These are phyloP conservation scores for Ennomos fuscantarius DNA, from an alignment of 2,888 invertebrate genomes.

Conservation along the genomic window DNA sequence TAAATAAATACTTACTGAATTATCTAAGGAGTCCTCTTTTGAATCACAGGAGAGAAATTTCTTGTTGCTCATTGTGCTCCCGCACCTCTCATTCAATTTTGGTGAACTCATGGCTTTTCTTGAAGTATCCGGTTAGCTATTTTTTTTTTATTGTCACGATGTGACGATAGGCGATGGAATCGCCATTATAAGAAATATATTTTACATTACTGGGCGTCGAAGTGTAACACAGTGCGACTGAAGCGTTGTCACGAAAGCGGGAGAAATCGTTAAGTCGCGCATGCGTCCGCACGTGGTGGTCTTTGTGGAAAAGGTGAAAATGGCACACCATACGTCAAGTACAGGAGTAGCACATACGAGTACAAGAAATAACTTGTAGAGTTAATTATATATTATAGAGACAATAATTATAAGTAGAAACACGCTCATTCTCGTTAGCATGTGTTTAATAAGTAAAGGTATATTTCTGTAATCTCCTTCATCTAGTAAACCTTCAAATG, in stretches of 20 bases:
- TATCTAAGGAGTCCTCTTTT: slow-evolving; percentile 76
- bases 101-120: slow-evolving; percentile 71
- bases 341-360: background rate
- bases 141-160: slow-evolving; percentile 15
- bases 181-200: slow-evolving; percentile 21
- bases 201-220: slow-evolving; percentile 15
- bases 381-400: no score
- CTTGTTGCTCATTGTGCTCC: slow-evolving; percentile 71
- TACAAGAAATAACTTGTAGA: no score
- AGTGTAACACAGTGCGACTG: slow-evolving; percentile 27
- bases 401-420: no score
- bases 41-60: slow-evolving; percentile 67
- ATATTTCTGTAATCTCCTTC: no score
- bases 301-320: background rate
- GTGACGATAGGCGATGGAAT: slow-evolving; percentile 9
- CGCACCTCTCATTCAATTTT: slow-evolving; percentile 72
- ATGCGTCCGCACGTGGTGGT: slow-evolving; percentile 46
- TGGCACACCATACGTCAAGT: background rate
- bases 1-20: slow-evolving; percentile 67
- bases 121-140: slow-evolving; percentile 12
- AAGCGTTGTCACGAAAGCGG: slow-evolving; percentile 23
- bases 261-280: slow-evolving; percentile 64
- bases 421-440: no score
- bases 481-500: no score
- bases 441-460: no score